phyloP scores from a whole-genome alignment of 2,888 invertebrate species.

The Caprella mutica region DNA sequence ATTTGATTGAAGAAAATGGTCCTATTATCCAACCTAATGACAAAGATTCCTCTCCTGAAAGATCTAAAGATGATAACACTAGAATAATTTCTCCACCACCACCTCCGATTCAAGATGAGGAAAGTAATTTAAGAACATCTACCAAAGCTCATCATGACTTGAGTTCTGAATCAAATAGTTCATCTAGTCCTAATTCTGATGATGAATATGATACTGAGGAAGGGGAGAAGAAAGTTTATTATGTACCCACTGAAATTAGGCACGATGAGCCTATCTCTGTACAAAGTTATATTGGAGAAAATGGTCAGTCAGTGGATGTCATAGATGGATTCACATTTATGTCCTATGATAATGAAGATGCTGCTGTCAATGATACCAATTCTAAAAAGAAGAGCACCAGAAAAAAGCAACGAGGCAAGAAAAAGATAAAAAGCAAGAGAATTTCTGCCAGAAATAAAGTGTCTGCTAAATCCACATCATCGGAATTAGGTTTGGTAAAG shows the following conservation, averaged over 20 bases:
- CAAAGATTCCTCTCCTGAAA: too few species aligned
- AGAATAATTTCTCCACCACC: too few species aligned
- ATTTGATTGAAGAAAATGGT: too few species aligned
- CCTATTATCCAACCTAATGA: too few species aligned
- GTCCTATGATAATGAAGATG: slow-evolving; percentile 16
- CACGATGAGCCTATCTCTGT: slow-evolving; percentile 23
- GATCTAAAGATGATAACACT: too few species aligned
- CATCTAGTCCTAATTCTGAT: too few species aligned
- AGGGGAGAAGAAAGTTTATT: slow-evolving; percentile 16
- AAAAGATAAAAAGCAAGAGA: background rate
- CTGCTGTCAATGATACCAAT: slow-evolving; percentile 14
- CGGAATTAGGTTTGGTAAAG: too few species aligned
- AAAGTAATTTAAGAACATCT: too few species aligned
- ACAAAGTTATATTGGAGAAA: slow-evolving; percentile 16
- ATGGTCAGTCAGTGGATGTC: slow-evolving; percentile 22
- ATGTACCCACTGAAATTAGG: slow-evolving; percentile 25
- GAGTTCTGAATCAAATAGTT: too few species aligned
- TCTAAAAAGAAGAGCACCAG: background rate
- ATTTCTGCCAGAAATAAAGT: background rate
- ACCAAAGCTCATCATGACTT: too few species aligned
- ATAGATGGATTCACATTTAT: slow-evolving; percentile 31
- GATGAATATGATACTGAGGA: too few species aligned
- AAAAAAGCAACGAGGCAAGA: background rate
- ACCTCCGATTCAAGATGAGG: too few species aligned
- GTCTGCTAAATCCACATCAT: background rate